Base-by-base conservation (phyloP, 2,797 vertebrate species). In the Melanotaenia pygmaea region DNA sequence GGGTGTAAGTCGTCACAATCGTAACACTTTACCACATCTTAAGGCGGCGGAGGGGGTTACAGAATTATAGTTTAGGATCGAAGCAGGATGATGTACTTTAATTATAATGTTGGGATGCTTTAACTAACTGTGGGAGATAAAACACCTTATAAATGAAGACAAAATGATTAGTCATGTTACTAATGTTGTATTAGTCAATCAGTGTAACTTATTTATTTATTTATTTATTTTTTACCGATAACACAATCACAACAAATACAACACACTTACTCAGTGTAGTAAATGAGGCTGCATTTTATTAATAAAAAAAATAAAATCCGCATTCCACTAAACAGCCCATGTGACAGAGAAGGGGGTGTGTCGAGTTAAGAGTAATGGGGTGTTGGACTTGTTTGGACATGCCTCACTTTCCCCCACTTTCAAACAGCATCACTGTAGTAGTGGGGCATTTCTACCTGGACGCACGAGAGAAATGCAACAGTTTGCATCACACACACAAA, bases 1-100 rank as follows among this genome's bases (percentile, higher is more conserved):
- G 74, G 70, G 61, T 79, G 70, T 35, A 68, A 67, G 50, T 28
- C 67, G 30, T 10, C 11, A 70, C 37, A 66, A 59, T 63, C 38
- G 12, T 12, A 54, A 69, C 30, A 38, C 2, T 13, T 13, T 22
- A 14, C 56, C 26, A 34, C 50, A 13, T 1, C 24, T 60, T 40
- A 20, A 43, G 1, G 50, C 45, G 13, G 59, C 64, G 24, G 61
- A 59, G 68, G 24, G 59, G 59, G 56, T 53, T 0, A 59, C n/a
- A 12, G 12, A 70, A 38, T 53, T 28, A 22, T 14, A 35, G 10
- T 34, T 26, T 20, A 68, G 10, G 1, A 38, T 22, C 35, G n/a
- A 20, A 68, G 47, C 7, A 50, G 47, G 4, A 14, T 13, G 22
- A 54, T n/a, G n/a, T 40, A 24, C 14, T 38, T 53, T 14, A 12